phyloP scores from a whole-genome alignment of 2,113 vertebrate species.

The Phoxinus phoxinus region DNA sequence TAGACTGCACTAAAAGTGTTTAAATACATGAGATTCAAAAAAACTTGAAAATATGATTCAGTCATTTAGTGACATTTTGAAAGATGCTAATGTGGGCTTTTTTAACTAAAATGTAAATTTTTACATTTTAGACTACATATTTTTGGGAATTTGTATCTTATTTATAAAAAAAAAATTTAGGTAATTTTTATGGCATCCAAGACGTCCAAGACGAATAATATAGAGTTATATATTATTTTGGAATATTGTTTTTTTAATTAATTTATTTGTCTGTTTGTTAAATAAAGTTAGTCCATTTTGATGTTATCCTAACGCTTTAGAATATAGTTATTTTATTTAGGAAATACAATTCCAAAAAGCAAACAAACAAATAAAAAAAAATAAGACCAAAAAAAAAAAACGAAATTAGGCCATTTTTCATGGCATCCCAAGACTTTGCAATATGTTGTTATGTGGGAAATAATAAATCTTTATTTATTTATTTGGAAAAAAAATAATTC shows the following conservation, averaged over 20 bases:
- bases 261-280: too few species aligned
- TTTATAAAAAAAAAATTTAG: too few species aligned
- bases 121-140: too few species aligned
- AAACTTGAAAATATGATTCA: not conserved
- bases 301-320: not conserved
- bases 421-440: not conserved
- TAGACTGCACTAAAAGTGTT: not conserved
- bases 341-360: not conserved
- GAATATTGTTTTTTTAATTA: not conserved
- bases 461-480: too few species aligned
- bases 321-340: not conserved
- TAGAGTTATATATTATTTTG: not conserved
- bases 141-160: too few species aligned
- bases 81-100: not conserved
- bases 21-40: not conserved
- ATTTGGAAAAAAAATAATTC: not conserved
- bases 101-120: too few species aligned
- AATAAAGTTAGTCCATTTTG: too few species aligned
- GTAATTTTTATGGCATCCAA: not conserved
- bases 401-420: too few species aligned
- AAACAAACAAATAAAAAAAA: too few species aligned
- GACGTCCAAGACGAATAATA: too few species aligned
- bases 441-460: not conserved
- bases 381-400: too few species aligned
- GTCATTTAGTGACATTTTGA: not conserved